Evolutionary conservation across 1,140 invertebrate species (phyloP), one percentile per base, ranked within the genome.

Genomic region (Brachionus rubens): DNA sequence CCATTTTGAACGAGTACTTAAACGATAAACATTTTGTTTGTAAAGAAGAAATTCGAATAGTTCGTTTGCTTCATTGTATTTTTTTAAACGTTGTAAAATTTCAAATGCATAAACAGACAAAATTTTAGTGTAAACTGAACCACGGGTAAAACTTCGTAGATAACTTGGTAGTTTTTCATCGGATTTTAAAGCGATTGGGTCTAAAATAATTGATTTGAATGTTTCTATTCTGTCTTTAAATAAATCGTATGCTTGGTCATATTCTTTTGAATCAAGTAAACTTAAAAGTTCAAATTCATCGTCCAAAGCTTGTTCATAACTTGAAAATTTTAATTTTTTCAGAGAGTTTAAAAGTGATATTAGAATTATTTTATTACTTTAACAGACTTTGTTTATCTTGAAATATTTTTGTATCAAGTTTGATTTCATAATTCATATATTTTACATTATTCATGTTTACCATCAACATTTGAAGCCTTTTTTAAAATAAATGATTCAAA

Each of bases 1-100:
- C 87, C 86, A 88, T 28, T 83, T 80, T 10, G 87, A 87, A 33
- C 86, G 79, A 76, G 86, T 85, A 48, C 85, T 80, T 24, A 77
- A 75, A 48, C 83, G 80, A 77, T 87, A 86, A 0, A 82, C 77
- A 1, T 80, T 77, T 79, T 88, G 86, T 0, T 54, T 75, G 10
- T 50, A 54, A 26, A 88, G 80, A 3, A 88, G 79, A 36, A 81
- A 77, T 40, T 81, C 77, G 4, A 88, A 79, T n/a, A 85, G 78
- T 16, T 80, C 76, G 50, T 86, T 83, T n/a, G 87, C 87, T 67
- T 81, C 81, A 14, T 77, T 65, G 77, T 87, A 87, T 4, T 85
- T 78, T 78, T 82, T 85, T 5, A 82, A 70, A 36, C 83, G 82
- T 77, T 88, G 87, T 21, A 86, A 78, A 26, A 85, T 81, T 68